Evolutionary conservation across 1,140 invertebrate genomes (phyloP).

Genomic region (Drosophila bifasciata): DNA sequence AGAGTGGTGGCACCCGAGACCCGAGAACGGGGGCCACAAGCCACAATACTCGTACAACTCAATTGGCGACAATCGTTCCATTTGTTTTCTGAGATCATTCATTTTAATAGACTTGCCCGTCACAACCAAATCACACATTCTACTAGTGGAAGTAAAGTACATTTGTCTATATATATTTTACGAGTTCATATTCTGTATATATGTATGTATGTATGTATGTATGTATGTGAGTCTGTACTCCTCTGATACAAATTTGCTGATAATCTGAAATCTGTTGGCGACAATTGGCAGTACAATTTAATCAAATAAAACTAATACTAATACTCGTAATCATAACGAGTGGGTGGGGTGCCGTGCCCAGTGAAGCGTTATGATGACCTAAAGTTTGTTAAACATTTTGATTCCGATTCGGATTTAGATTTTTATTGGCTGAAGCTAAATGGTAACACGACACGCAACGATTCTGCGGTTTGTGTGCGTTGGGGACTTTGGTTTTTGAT

Average conservation of each 20-base stretch:
- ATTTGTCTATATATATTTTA: neutral
- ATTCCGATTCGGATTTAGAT: constrained; percentile 9
- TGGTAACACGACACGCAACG: constrained; percentile 61
- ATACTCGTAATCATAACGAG: constrained; percentile 43
- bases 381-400: constrained; percentile 55
- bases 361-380: constrained; percentile 28
- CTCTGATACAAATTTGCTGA: constrained; percentile 35
- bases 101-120: constrained; percentile 52
- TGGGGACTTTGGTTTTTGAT: constrained; percentile 19
- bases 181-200: neutral
- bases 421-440: constrained; percentile 52
- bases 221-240: too few species aligned
- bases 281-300: constrained; percentile 68
- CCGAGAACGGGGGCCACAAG: neutral
- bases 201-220: neutral
- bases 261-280: constrained; percentile 63
- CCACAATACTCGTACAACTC: too few species aligned
- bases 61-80: constrained; percentile 61
- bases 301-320: constrained; percentile 63
- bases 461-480: constrained; percentile 43
- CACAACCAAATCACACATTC: constrained; percentile 25
- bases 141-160: too few species aligned
- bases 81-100: constrained; percentile 61
- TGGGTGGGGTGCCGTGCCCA: constrained; percentile 45
- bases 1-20: too few species aligned